A percentile compares a stretch with the other conserved stretches of the same genome.
Evolutionary conservation across 2,888 invertebrate species (phyloP).

Genomic region (Catocala sponsa): DNA sequence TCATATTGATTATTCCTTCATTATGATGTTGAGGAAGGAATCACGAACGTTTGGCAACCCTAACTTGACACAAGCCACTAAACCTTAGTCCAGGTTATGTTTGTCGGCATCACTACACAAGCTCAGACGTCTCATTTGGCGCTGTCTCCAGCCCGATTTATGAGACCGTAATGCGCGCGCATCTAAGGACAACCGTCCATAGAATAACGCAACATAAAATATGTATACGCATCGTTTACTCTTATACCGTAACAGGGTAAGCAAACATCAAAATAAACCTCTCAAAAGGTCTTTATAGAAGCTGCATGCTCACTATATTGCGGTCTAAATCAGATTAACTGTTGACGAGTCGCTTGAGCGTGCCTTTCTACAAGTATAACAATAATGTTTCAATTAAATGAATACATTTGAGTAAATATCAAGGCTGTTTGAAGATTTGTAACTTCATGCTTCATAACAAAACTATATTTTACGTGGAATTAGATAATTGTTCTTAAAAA

Average conservation of each 20-base stretch:
- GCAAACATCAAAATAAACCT: neutral
- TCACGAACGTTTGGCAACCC: constrained; percentile 1
- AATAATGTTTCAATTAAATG: no score
- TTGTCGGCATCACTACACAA: constrained; percentile 51
- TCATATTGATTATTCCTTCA: no score
- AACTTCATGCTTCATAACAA: no score
- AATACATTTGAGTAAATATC: no score
- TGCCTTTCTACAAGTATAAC: no score
- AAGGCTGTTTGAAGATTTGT: no score
- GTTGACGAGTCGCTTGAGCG: no score
- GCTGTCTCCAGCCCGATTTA: constrained; percentile 59
- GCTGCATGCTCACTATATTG: neutral
- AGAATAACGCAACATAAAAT: constrained; percentile 37
- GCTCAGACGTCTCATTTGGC: constrained; percentile 58
- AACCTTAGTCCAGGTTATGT: constrained; percentile 35
- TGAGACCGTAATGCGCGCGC: constrained; percentile 60
- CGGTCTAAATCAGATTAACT: no score
- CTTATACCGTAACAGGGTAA: neutral
- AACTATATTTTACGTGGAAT: no score
- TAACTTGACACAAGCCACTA: constrained; percentile 18
- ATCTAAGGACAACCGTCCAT: constrained; percentile 45
- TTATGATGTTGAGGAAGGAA: neutral
- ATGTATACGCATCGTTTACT: constrained; percentile 7
- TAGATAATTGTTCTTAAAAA: no score
- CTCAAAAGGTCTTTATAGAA: neutral